Percentiles rank a stretch among this genome's conserved stretches.
Evolutionary conservation across 2,797 vertebrate species (phyloP).

Genomic region (Phataginus tetradactyla): DNA sequence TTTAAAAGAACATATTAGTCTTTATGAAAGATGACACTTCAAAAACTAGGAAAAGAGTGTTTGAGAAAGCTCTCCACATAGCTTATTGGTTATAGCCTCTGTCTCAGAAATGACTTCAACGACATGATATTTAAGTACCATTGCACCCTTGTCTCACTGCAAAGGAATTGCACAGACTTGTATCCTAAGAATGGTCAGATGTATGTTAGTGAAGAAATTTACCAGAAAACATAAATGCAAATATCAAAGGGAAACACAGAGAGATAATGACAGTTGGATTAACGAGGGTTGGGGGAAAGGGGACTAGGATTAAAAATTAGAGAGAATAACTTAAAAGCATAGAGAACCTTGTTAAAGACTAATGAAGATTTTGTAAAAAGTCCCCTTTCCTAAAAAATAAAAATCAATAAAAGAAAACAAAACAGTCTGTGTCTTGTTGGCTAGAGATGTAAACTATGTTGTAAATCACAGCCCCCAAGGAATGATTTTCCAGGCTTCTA

Average conservation of each 20-base stretch:
- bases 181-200: not conserved
- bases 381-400: slow-evolving; percentile 1
- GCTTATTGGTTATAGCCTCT: not conserved
- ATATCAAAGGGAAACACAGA: slow-evolving; percentile 24
- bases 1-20: slow-evolving; percentile 13
- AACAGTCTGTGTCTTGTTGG: not conserved
- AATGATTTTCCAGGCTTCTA: not conserved
- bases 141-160: not conserved
- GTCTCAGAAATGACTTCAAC: slow-evolving; percentile 8
- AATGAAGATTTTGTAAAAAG: not conserved
- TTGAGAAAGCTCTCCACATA: not conserved
- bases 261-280: not conserved
- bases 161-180: not conserved
- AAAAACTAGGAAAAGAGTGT: slow-evolving; percentile 30
- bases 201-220: not conserved
- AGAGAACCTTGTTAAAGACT: not conserved
- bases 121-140: not conserved
- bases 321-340: not conserved
- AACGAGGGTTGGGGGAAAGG: not conserved
- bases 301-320: not conserved
- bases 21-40: slow-evolving; percentile 26
- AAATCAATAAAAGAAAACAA: not conserved
- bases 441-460: not conserved
- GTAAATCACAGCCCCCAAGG: not conserved
- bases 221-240: slow-evolving; percentile 6